phyloP scores from a whole-genome alignment of 2,888 invertebrate species.

The Liodrosophila aerea region DNA sequence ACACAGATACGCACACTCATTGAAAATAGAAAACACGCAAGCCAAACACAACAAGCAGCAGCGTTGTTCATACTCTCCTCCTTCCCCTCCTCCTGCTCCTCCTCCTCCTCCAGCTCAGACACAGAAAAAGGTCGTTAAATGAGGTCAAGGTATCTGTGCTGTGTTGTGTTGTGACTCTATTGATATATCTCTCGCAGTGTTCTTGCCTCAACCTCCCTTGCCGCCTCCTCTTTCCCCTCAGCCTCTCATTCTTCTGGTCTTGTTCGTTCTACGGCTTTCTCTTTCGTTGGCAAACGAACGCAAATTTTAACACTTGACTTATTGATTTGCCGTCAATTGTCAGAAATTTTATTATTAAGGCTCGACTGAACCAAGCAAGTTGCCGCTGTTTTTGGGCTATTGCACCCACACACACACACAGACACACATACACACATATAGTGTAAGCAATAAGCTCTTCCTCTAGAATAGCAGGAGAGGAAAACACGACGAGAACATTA shows the following conservation, averaged over 20 bases:
- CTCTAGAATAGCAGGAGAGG: constrained; percentile 12
- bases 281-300: constrained; percentile 3
- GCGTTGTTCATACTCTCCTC: too few species aligned
- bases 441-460: too few species aligned
- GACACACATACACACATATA: neutral
- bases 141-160: constrained; percentile 62
- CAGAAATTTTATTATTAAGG: constrained; percentile 56
- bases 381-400: constrained; percentile 1
- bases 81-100: neutral
- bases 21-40: neutral
- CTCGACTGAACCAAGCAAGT: constrained; percentile 48
- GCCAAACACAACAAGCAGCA: constrained; percentile 7
- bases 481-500: constrained; percentile 56
- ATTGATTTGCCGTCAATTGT: constrained; percentile 62
- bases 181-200: constrained; percentile 18
- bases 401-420: neutral
- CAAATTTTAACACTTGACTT: constrained; percentile 61
- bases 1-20: constrained; percentile 9
- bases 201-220: too few species aligned
- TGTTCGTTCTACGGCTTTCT: neutral
- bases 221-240: neutral
- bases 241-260: constrained; percentile 3
- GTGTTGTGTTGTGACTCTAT: constrained; percentile 3
- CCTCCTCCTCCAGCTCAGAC: neutral
- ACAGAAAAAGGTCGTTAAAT: constrained; percentile 56